Conservation (phyloP, 1,140 invertebrate species). For the Drosophila bipectinata region DNA sequence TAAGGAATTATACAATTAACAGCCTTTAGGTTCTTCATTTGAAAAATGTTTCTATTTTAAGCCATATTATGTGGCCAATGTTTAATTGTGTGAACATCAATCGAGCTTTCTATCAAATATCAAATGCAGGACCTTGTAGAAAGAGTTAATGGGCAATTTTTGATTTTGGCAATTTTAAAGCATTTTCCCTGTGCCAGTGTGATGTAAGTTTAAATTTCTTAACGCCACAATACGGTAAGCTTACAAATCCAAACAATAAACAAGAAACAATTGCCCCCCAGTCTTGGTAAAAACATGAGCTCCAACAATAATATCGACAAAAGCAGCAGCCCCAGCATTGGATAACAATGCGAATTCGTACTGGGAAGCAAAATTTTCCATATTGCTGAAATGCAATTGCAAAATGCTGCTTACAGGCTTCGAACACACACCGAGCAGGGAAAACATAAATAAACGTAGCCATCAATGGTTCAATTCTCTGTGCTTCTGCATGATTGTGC, state of each 20-base stretch:
- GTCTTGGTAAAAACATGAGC: conserved; percentile 36
- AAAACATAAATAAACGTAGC: conserved; percentile 68
- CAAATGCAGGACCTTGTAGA: too few relatives aligned
- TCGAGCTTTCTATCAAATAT: background rate
- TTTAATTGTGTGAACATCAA: background rate
- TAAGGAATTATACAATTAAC: too few relatives aligned
- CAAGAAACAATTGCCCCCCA: conserved; percentile 57
- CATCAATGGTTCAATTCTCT: conserved; percentile 72
- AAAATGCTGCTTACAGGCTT: conserved; percentile 66
- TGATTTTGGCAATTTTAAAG: background rate
- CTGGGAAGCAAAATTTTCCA: conserved; percentile 55
- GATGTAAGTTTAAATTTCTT: conserved; percentile 34
- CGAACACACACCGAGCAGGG: conserved; percentile 39
- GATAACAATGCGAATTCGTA: conserved; percentile 62
- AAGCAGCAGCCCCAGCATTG: conserved; percentile 39
- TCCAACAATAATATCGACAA: conserved; percentile 35
- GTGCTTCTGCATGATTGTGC: conserved; percentile 42
- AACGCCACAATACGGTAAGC: conserved; percentile 39
- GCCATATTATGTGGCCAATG: background rate
- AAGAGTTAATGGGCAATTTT: conserved; percentile 2
- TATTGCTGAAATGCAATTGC: conserved; percentile 67
- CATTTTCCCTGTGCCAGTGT: conserved; percentile 9
- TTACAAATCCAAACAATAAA: conserved; percentile 74
- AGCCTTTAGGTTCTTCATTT: too few relatives aligned
- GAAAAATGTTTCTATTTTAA: too few relatives aligned